Conservation (phyloP, 2,797 vertebrate species). For the Myotis pilosus region DNA sequence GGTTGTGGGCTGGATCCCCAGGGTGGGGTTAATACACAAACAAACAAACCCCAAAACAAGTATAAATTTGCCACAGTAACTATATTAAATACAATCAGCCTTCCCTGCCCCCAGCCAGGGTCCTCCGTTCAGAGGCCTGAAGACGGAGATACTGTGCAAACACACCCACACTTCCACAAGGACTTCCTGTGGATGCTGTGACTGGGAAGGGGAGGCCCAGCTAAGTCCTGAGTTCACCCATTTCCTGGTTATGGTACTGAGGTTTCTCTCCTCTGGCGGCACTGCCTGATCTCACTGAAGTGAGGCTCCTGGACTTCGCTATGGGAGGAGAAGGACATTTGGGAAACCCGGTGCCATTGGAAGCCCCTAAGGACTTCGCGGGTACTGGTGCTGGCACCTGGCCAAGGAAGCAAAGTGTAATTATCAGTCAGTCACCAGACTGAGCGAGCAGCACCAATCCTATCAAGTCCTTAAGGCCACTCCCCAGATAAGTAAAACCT, state of each 20-base stretch:
- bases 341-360: not conserved
- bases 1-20: too few relatives aligned
- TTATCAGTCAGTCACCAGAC: not conserved
- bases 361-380: not conserved
- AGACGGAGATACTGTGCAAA: not conserved
- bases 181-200: not conserved
- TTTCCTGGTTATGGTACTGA: not conserved
- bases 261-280: not conserved
- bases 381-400: not conserved
- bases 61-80: not conserved
- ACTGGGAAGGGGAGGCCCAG: not conserved
- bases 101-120: not conserved
- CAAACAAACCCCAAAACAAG: not conserved
- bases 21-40: too few relatives aligned
- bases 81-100: not conserved
- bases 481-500: constrained; percentile 43
- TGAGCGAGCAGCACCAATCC: constrained; percentile 3
- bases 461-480: not conserved
- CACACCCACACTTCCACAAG: not conserved
- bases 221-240: not conserved
- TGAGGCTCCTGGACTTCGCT: not conserved
- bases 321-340: not conserved
- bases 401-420: not conserved
- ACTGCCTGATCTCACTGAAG: not conserved
- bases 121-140: not conserved